Conservation (phyloP, 2,797 vertebrate genomes). For the Balearica regulorum region DNA sequence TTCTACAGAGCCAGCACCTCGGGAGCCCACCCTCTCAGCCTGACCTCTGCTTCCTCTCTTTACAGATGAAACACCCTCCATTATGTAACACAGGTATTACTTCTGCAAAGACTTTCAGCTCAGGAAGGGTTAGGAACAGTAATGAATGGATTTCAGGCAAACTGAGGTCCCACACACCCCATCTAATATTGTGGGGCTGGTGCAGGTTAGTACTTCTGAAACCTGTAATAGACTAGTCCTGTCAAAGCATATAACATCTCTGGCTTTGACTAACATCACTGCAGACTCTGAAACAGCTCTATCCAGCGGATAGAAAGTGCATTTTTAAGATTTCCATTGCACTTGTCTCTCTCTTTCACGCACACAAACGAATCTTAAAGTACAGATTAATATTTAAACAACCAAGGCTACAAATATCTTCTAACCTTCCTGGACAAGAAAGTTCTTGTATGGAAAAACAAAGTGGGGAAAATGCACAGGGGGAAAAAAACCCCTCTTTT, state of each 20-base stretch:
- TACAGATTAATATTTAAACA: slow-evolving; percentile 57
- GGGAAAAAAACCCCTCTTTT: not conserved
- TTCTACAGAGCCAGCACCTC: not conserved
- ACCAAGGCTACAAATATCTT: slow-evolving; percentile 2
- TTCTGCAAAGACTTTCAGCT: slow-evolving; percentile 44
- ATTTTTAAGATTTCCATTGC: slow-evolving; percentile 20
- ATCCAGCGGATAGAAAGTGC: not conserved
- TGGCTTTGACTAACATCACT: slow-evolving; percentile 5
- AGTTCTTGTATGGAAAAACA: not conserved
- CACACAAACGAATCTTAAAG: not conserved
- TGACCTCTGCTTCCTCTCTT: not conserved
- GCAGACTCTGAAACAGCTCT: not conserved
- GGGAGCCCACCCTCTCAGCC: not conserved
- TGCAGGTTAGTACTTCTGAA: slow-evolving; percentile 50
- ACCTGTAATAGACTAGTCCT: slow-evolving; percentile 20
- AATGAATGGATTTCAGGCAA: slow-evolving; percentile 44
- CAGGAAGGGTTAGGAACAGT: not conserved
- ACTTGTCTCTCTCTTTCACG: not conserved
- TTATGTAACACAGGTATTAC: not conserved
- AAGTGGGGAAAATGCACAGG: not conserved
- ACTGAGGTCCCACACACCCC: not conserved
- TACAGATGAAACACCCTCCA: not conserved
- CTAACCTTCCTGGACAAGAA: not conserved
- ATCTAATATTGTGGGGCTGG: slow-evolving; percentile 6
- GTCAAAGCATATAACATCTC: slow-evolving; percentile 48